Conservation (phyloP, 1,140 invertebrate species). For the Drosophila ficusphila region DNA sequence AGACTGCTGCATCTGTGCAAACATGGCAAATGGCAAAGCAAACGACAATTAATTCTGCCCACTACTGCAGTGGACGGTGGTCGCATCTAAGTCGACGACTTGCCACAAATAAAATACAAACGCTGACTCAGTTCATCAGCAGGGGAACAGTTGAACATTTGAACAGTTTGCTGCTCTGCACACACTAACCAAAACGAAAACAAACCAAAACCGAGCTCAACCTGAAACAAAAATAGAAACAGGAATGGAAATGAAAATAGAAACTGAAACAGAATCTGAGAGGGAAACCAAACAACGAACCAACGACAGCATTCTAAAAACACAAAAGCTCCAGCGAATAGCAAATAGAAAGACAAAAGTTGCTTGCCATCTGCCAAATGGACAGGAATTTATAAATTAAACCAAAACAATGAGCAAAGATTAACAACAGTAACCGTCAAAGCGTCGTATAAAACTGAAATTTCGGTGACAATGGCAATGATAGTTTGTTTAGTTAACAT, state of each 20-base stretch:
- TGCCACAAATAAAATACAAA: slow-evolving; percentile 49
- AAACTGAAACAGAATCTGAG: slow-evolving; percentile 34
- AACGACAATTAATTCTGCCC: slow-evolving; percentile 70
- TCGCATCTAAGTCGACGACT: slow-evolving; percentile 16
- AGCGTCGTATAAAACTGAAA: slow-evolving; percentile 20
- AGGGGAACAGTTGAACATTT: slow-evolving; percentile 50
- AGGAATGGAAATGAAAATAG: slow-evolving; percentile 24
- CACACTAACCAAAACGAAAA: slow-evolving; percentile 14
- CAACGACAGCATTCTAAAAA: slow-evolving; percentile 24
- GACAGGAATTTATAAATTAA: slow-evolving; percentile 83
- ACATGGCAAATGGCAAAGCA: slow-evolving; percentile 51
- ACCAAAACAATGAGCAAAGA: slow-evolving; percentile 79
- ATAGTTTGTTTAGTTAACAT: slow-evolving; percentile 36
- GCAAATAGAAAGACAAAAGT: slow-evolving; percentile 64
- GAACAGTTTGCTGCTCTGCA: slow-evolving; percentile 59
- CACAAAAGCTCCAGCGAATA: slow-evolving; percentile 15
- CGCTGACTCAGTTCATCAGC: slow-evolving; percentile 67
- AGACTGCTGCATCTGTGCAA: slow-evolving; percentile 43
- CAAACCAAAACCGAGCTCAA: slow-evolving; percentile 32
- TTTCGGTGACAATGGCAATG: slow-evolving; percentile 49
- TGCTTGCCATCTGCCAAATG: slow-evolving; percentile 72
- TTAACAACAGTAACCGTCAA: slow-evolving; percentile 69
- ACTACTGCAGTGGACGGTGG: slow-evolving; percentile 35
- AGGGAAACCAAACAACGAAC: slow-evolving; percentile 46
- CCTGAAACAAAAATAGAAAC: slow-evolving; percentile 21